phyloP scores from a whole-genome alignment of 1,140 invertebrate genomes.

The Ptiloglossa arizonensis region DNA sequence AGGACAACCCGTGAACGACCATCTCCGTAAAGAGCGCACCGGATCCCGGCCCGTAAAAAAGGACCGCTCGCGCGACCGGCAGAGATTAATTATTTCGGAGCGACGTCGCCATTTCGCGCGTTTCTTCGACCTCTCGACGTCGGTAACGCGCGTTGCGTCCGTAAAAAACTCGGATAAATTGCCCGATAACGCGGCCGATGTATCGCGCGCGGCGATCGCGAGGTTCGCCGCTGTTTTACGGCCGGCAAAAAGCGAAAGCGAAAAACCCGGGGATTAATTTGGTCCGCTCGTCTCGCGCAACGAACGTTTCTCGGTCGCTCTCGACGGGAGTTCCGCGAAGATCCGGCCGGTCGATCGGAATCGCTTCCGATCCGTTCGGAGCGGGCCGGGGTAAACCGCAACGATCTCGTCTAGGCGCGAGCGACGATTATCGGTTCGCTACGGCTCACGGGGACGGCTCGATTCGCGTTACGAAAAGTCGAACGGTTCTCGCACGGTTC shows the following conservation, averaged over 20 bases:
- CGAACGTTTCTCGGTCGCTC: no score
- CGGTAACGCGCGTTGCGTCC: constrained; percentile 8
- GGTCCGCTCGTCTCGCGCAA: neutral
- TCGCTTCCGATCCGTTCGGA: neutral
- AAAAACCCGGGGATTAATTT: constrained; percentile 21
- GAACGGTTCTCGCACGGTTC: constrained; percentile 19
- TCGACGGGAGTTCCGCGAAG: constrained; percentile 10
- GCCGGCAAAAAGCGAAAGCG: neutral
- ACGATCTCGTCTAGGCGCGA: constrained; percentile 29
- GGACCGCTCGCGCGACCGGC: neutral
- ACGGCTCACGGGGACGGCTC: neutral
- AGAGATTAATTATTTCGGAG: constrained; percentile 45
- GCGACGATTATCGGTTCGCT: constrained; percentile 10
- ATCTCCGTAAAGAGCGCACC: constrained; percentile 11
- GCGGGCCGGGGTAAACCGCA: constrained; percentile 12
- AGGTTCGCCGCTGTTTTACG: constrained; percentile 35
- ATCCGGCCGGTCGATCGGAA: constrained; percentile 16
- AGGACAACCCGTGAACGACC: constrained; percentile 19
- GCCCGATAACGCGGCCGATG: constrained; percentile 38
- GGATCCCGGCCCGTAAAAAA: neutral
- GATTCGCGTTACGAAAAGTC: constrained; percentile 48
- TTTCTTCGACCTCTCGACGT: constrained; percentile 11
- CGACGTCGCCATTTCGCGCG: constrained; percentile 5
- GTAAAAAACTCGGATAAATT: constrained; percentile 34
- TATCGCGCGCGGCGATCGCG: constrained; percentile 24